Percentiles rank a stretch among this genome's conserved stretches.
phyloP scores from a whole-genome alignment of 92 coral and sea anemone species.

The Phenganax marumi region DNA sequence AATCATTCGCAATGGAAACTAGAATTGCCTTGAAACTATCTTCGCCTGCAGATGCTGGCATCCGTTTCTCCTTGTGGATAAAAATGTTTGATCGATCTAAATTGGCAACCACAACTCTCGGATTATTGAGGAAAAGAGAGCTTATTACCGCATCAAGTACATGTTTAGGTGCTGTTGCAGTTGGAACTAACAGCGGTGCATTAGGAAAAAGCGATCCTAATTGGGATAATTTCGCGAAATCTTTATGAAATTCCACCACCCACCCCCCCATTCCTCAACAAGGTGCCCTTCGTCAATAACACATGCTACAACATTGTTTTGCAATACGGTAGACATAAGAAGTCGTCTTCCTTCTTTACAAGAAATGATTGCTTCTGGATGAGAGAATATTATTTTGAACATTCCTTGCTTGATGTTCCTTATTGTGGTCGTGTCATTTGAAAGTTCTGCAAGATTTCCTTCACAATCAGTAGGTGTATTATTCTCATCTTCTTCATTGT shows the following conservation, averaged over 20 bases:
- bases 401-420: slow-evolving; percentile 7
- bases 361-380: slow-evolving; percentile 59
- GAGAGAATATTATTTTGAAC: slow-evolving; percentile 41
- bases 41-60: slow-evolving; percentile 35
- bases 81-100: slow-evolving; percentile 51
- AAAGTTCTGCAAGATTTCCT: slow-evolving; percentile 10
- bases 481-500: slow-evolving; percentile 2
- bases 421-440: neutral
- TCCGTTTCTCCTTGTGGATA: slow-evolving; percentile 39
- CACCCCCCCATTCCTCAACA: slow-evolving; percentile 23
- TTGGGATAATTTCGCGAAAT: slow-evolving; percentile 51
- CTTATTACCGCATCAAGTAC: too few species aligned
- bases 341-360: slow-evolving; percentile 53
- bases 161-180: too few species aligned
- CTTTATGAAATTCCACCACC: too few species aligned
- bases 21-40: slow-evolving; percentile 52
- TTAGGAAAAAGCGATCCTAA: slow-evolving; percentile 49
- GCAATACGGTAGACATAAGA: too few species aligned
- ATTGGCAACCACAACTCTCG: neutral
- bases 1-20: neutral
- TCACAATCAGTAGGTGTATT: neutral
- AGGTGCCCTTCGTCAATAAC: too few species aligned
- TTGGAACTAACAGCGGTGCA: too few species aligned
- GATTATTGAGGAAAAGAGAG: too few species aligned
- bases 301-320: too few species aligned